Percentiles rank a stretch among this genome's conserved stretches.
phyloP scores from a whole-genome alignment of 1,140 invertebrate species.

The Ridgeia piscesae region DNA sequence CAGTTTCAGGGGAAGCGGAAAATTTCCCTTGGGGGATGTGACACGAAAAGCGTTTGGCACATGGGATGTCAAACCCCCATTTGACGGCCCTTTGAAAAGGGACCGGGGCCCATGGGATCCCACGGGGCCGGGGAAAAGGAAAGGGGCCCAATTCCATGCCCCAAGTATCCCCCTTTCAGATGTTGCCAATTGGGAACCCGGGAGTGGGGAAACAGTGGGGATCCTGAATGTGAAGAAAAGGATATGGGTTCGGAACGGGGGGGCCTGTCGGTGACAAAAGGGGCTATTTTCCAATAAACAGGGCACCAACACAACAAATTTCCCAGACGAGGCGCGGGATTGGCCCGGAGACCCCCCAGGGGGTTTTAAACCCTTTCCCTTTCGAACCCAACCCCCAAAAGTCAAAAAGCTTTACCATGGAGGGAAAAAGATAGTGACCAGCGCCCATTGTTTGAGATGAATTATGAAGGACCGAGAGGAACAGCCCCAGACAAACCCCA shows the following conservation, averaged over 20 bases:
- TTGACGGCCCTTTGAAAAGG: slow-evolving; percentile 77
- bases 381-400: slow-evolving; percentile 78
- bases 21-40: slow-evolving; percentile 85
- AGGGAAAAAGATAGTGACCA: no score
- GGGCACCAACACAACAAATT: slow-evolving; percentile 60
- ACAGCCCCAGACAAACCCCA: slow-evolving; percentile 84
- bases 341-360: no score
- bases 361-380: slow-evolving; percentile 75
- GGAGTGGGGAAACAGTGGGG: slow-evolving; percentile 60
- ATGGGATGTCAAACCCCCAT: slow-evolving; percentile 62
- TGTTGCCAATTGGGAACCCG: slow-evolving; percentile 77
- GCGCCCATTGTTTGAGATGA: slow-evolving; percentile 82
- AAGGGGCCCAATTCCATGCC: slow-evolving; percentile 80
- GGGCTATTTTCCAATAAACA: slow-evolving; percentile 75
- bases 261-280: slow-evolving; percentile 83
- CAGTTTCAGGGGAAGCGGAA: slow-evolving; percentile 78
- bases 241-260: slow-evolving; percentile 82
- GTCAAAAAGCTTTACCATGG: no score
- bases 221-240: slow-evolving; percentile 81
- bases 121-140: slow-evolving; percentile 66
- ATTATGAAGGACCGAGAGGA: slow-evolving; percentile 84
- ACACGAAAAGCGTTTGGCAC: slow-evolving; percentile 73
- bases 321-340: slow-evolving; percentile 65
- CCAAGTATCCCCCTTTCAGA: slow-evolving; percentile 77
- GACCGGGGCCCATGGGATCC: slow-evolving; percentile 75